A percentile compares a stretch with the other conserved stretches of the same genome.
These are phyloP conservation scores for Numenius phaeopus DNA, from an alignment of 2,797 vertebrate genomes.

Conservation along the genomic window DNA sequence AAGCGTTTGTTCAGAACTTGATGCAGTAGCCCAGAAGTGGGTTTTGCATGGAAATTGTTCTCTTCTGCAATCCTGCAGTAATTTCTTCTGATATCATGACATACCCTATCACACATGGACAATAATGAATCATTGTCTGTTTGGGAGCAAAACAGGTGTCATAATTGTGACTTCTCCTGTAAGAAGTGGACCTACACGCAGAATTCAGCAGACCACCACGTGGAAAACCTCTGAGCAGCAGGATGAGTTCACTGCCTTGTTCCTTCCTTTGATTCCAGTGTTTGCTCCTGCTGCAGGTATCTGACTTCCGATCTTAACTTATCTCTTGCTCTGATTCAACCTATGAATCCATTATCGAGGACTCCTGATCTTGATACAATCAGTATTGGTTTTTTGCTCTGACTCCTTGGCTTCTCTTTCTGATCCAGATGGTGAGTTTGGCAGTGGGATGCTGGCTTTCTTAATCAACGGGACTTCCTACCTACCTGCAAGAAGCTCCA, in stretches of 20 bases:
- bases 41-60: neutral
- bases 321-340: neutral
- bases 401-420: neutral
- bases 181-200: neutral
- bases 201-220: neutral
- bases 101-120: neutral
- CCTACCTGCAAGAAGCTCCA: neutral
- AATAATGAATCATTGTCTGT: neutral
- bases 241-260: neutral
- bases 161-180: neutral
- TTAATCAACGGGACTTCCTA: neutral
- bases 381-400: neutral
- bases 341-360: neutral
- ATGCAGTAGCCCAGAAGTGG: neutral
- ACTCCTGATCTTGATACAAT: neutral
- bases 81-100: neutral
- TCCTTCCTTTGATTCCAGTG: neutral
- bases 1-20: neutral
- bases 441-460: neutral
- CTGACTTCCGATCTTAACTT: neutral
- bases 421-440: neutral
- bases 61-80: neutral
- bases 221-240: neutral
- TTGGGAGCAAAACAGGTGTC: neutral
- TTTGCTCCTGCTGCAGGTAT: neutral